phyloP scores from a whole-genome alignment of 2,888 invertebrate species.

The Lasioglossum zephyrum region DNA sequence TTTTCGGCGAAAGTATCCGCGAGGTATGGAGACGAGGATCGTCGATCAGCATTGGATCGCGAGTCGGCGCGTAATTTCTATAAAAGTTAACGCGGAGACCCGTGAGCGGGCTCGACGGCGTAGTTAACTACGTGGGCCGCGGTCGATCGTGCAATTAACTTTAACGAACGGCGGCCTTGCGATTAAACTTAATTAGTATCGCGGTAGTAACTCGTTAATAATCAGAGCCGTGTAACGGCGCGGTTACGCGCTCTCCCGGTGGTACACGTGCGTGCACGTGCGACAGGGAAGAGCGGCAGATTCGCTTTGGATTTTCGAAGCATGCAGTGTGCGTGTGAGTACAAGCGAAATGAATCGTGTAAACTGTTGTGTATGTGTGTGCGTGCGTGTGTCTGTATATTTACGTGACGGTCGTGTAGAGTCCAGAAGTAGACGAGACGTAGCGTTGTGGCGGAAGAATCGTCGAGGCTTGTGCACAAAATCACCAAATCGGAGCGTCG shows the following conservation, averaged over 20 bases:
- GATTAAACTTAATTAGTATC: conserved; percentile 83
- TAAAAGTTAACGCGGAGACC: conserved; percentile 59
- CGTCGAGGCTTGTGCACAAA: conserved; percentile 43
- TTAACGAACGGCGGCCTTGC: conserved; percentile 83
- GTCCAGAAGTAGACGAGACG: conserved; percentile 41
- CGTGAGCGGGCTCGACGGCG: conserved; percentile 70
- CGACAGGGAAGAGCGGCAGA: background rate
- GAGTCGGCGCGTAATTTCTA: conserved; percentile 50
- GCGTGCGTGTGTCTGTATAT: conserved; percentile 51
- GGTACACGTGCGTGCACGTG: conserved; percentile 46
- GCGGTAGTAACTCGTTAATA: conserved; percentile 82
- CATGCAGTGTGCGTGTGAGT: conserved; percentile 16
- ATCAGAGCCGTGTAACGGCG: conserved; percentile 72
- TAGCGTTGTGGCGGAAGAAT: conserved; percentile 22
- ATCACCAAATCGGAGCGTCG: conserved; percentile 40
- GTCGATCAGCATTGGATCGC: background rate
- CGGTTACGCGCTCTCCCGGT: conserved; percentile 37
- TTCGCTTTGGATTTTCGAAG: conserved; percentile 4
- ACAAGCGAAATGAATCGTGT: background rate
- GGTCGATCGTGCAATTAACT: conserved; percentile 82
- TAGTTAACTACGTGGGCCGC: conserved; percentile 79
- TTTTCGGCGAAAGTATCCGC: background rate
- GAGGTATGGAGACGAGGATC: background rate
- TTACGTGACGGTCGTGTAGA: conserved; percentile 64
- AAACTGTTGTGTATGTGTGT: conserved; percentile 4